Conservation (phyloP, 2,797 vertebrate genomes). For the Dermochelys coriacea region DNA sequence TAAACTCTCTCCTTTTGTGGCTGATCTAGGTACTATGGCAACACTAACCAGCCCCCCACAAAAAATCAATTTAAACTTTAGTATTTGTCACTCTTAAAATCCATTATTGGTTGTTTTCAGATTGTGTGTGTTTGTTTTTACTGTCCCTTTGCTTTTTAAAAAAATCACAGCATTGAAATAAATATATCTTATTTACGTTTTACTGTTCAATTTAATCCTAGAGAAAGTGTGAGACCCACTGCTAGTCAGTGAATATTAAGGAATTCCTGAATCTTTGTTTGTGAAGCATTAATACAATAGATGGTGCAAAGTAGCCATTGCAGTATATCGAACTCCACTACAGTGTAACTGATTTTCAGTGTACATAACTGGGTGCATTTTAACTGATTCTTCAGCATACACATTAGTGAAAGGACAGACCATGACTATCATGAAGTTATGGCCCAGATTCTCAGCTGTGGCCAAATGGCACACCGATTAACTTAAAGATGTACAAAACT, state of each 20-base stretch:
- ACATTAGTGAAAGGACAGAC: not conserved
- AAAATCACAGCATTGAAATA: not conserved
- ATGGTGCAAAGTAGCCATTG: not conserved
- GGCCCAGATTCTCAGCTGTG: not conserved
- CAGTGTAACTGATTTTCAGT: too few species aligned
- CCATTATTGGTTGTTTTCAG: not conserved
- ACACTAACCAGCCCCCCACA: not conserved
- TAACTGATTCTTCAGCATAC: not conserved
- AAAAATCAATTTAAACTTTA: not conserved
- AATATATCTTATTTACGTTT: not conserved
- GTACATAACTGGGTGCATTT: not conserved
- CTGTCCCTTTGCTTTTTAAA: not conserved
- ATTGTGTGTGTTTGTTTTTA: not conserved
- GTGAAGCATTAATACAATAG: not conserved
- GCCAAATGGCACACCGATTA: not conserved
- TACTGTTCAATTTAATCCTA: not conserved
- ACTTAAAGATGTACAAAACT: not conserved
- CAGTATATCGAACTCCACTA: not conserved
- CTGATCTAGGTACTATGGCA: not conserved
- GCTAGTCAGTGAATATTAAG: not conserved
- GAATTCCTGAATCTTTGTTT: not conserved
- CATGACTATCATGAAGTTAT: not conserved
- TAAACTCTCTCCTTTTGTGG: not conserved
- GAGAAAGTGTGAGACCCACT: not conserved
- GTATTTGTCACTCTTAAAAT: not conserved